Conservation (phyloP, 2,797 vertebrate species). For the Adelosebastes latens region DNA sequence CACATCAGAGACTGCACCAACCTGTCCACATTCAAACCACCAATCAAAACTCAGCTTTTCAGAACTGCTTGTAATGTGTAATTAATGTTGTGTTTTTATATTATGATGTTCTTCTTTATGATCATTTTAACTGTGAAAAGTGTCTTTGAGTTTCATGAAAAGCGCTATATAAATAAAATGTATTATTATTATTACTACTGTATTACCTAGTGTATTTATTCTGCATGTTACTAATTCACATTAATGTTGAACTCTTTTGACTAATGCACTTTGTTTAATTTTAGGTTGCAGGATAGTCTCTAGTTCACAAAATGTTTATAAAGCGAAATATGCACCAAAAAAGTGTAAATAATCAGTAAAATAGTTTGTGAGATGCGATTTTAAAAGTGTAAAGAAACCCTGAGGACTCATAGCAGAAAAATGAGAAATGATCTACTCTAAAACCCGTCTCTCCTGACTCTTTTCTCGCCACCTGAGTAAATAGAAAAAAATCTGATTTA, state of each 20-base stretch:
- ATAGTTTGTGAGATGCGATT: not conserved
- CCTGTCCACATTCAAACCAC: too few relatives aligned
- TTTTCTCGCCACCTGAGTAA: not conserved
- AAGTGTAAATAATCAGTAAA: not conserved
- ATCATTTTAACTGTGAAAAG: too few relatives aligned
- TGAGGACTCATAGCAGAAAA: not conserved
- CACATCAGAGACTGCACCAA: too few relatives aligned
- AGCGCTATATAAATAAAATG: too few relatives aligned
- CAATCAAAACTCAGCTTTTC: too few relatives aligned
- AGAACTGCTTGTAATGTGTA: too few relatives aligned
- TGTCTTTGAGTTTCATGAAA: too few relatives aligned
- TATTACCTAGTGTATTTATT: not conserved
- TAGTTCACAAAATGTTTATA: not conserved
- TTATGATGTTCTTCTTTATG: too few relatives aligned
- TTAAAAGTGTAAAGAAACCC: not conserved
- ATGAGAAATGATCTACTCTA: not conserved
- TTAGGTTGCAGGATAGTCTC: not conserved
- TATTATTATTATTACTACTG: too few relatives aligned
- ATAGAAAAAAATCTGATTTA: constrained; percentile 5
- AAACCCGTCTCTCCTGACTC: not conserved
- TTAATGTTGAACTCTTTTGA: not conserved
- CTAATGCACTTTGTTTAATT: not conserved
- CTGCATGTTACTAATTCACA: not conserved
- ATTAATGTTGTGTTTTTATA: too few relatives aligned
- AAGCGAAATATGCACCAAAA: not conserved